A percentile compares a stretch with the other conserved stretches of the same genome.
These are phyloP conservation scores for Apoda limacodes DNA, from an alignment of 2,888 invertebrate genomes.

Conservation along the genomic window DNA sequence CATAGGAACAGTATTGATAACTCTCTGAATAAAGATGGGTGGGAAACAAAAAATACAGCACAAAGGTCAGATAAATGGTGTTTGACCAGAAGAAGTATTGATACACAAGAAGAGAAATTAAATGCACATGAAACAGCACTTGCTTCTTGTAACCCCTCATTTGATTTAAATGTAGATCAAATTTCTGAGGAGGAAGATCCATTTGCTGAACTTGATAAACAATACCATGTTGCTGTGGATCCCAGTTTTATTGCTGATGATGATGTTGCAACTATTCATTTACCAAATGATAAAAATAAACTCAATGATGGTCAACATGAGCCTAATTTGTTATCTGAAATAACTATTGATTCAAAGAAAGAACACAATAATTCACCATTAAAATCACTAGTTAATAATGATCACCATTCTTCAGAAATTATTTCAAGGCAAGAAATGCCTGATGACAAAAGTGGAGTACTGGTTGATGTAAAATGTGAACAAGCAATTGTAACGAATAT, in stretches of 20 bases:
- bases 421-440: neutral
- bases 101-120: constrained; percentile 24
- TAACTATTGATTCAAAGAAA: too few relatives aligned
- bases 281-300: neutral
- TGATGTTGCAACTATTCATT: too few relatives aligned
- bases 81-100: constrained; percentile 27
- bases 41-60: constrained; percentile 12
- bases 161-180: constrained; percentile 37
- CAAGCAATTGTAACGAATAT: constrained; percentile 2
- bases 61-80: constrained; percentile 18
- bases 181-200: constrained; percentile 52
- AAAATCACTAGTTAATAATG: neutral
- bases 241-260: constrained; percentile 48
- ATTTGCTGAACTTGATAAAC: constrained; percentile 56
- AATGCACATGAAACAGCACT: constrained; percentile 5
- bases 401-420: too few relatives aligned
- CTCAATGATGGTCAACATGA: neutral
- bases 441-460: neutral
- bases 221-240: constrained; percentile 62
- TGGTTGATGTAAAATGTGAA: neutral
- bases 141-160: constrained; percentile 21
- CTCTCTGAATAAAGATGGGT: constrained; percentile 7
- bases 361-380: neutral
- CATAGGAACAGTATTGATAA: constrained; percentile 18
- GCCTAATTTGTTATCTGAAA: neutral